A percentile compares a stretch with the other conserved stretches of the same genome.
Conservation (phyloP, 2,797 vertebrate species). For the Botia kubotai region DNA sequence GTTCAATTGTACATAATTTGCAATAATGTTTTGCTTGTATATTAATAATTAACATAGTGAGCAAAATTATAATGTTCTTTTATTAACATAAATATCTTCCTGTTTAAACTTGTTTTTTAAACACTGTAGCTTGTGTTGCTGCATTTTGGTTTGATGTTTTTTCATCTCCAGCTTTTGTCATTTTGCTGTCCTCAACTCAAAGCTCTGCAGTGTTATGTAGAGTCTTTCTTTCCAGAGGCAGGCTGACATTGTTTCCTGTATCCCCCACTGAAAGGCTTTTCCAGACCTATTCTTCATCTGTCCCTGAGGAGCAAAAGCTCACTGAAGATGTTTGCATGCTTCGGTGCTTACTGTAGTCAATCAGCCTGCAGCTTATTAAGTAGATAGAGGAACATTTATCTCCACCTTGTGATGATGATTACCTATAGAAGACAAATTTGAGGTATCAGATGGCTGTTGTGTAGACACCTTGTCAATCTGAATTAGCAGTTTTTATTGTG, state of each 20-base stretch:
- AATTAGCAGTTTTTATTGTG: no score
- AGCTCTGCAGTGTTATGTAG: conserved; percentile 50
- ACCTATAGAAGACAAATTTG: no score
- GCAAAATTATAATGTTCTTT: no score
- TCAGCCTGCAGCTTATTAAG: conserved; percentile 41
- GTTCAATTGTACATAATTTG: no score
- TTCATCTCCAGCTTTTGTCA: conserved; percentile 32
- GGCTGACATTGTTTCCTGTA: conserved; percentile 60
- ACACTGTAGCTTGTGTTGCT: background rate
- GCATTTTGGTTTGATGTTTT: conserved; percentile 3
- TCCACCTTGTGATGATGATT: no score
- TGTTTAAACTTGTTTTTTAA: no score
- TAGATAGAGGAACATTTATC: background rate
- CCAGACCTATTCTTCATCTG: conserved; percentile 56
- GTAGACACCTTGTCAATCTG: no score
- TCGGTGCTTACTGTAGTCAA: conserved; percentile 26
- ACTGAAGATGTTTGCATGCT: conserved; percentile 27
- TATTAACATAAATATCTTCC: no score
- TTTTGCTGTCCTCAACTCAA: conserved; percentile 45
- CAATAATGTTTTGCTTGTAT: no score
- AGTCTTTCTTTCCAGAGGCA: conserved; percentile 42
- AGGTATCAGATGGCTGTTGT: no score
- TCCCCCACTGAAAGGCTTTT: conserved; percentile 56
- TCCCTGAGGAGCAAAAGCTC: conserved; percentile 39
- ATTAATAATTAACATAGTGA: no score